phyloP scores from a whole-genome alignment of 2,113 vertebrate species.

The Nasalis larvatus region DNA sequence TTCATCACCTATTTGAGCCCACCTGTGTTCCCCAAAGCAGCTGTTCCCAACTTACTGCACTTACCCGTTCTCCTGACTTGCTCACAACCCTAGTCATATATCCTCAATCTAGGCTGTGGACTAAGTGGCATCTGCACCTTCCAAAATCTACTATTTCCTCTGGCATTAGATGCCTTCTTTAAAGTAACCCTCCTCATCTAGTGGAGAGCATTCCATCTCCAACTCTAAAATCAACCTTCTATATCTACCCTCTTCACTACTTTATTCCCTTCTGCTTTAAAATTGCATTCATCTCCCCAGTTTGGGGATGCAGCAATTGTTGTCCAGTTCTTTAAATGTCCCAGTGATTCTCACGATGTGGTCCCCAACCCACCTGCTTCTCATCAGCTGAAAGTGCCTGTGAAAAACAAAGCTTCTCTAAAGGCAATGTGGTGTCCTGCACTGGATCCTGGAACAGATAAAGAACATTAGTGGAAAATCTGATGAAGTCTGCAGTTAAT shows the following conservation, averaged over 20 bases:
- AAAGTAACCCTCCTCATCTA: not conserved
- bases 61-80: not conserved
- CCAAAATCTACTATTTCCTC: not conserved
- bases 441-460: not conserved
- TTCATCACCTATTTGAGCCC: not conserved
- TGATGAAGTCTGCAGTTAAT: not conserved
- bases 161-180: not conserved
- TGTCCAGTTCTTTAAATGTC: not conserved
- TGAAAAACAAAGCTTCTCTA: not conserved
- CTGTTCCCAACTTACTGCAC: not conserved
- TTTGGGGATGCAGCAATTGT: not conserved
- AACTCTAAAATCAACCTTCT: not conserved
- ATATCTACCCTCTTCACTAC: not conserved
- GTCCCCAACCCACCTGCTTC: not conserved
- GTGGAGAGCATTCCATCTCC: not conserved
- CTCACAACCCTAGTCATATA: not conserved
- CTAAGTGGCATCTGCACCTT: not conserved
- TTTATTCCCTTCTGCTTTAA: not conserved
- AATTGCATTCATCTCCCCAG: not conserved
- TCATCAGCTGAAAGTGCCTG: not conserved
- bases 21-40: not conserved
- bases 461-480: not conserved
- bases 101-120: not conserved
- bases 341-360: not conserved
- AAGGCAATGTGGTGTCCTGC: not conserved